These are phyloP conservation scores for Clistopyga incitator DNA, from an alignment of 2,888 invertebrate genomes.

Conservation along the genomic window DNA sequence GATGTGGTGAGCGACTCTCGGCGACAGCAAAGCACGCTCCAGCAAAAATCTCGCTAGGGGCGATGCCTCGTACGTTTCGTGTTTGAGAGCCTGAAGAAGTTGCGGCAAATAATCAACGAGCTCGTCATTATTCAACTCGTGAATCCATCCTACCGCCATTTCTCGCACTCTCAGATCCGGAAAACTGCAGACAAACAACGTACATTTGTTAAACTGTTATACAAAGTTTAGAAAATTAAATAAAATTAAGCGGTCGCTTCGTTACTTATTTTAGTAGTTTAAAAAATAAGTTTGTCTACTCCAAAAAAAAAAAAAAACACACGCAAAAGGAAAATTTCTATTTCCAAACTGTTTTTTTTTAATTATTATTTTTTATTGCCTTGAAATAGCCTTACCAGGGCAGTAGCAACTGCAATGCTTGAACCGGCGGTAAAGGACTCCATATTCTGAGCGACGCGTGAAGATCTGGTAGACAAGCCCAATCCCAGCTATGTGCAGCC, in stretches of 20 bases:
- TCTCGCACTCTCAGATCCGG: constrained; percentile 95
- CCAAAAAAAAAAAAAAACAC: not conserved
- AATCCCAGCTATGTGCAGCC: constrained; percentile 96
- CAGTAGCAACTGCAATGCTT: constrained; percentile 95
- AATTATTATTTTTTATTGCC: not conserved
- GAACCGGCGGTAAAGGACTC: constrained; percentile 93
- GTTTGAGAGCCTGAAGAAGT: constrained; percentile 94
- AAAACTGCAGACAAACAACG: constrained; percentile 87
- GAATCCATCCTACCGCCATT: constrained; percentile 93
- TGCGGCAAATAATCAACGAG: constrained; percentile 97
- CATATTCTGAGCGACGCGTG: constrained; percentile 95
- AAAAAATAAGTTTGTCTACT: too few relatives aligned
- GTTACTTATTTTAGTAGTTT: too few relatives aligned
- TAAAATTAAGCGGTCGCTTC: too few relatives aligned
- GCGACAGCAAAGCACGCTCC: constrained; percentile 93
- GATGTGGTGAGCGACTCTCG: constrained; percentile 96
- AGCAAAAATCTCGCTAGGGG: constrained; percentile 93
- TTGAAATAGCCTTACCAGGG: constrained; percentile 89
- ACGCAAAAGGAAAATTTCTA: not conserved
- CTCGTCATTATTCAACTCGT: constrained; percentile 93
- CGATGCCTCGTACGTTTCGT: constrained; percentile 96
- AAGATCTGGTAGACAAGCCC: constrained; percentile 93
- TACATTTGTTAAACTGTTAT: not conserved
- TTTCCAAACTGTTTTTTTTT: too few relatives aligned
- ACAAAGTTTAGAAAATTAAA: not conserved